Base-by-base conservation (phyloP, 2,888 invertebrate species). In the Temnothorax unifasciatus region DNA sequence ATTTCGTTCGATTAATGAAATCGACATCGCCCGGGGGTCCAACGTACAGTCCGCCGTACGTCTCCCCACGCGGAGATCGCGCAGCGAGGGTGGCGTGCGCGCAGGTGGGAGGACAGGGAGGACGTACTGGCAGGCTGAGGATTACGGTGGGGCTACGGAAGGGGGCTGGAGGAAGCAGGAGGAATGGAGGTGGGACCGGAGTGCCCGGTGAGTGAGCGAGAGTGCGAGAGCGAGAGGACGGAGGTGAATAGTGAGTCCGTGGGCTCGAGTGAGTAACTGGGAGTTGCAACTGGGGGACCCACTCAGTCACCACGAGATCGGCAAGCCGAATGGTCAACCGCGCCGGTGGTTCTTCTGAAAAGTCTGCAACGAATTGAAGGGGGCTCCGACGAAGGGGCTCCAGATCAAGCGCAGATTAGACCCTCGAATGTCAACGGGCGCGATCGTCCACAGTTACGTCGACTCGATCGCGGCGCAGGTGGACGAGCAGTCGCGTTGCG, bases 261-360 rank as follows among this genome's bases (percentile, higher is more conserved):
- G 91, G 91, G 89, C 83, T 86, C 90, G 90, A 94, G 93, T 92
- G 93, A 93, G 93, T 93, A 93, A 93, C 94, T 93, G 94, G 92
- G 91, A 93, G 93, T 92, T 92, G 91, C 87, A 79, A 87, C 89
- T 86, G 93, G 93, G 71, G 90, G 92, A 92, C 92, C 92, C 93
- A 92, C 93, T 94, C 95, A 95, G 95, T 95, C 94, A 94, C 91
- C 94, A 94, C 94, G 94, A 94, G 94, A 94, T 94, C 95, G 94
- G 94, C 95, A 93, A 94, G 92, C 93, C 92, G 94, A 94, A 94
- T 94, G 94, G 94, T 94, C 94, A 93, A 92, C 91, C 92, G 93
- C 91, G 93, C 91, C 88, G 87, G 87, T 86, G 75, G 41, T 85
- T 86, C 90, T 90, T 77, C 77, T 77, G 88, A 76, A 89, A 29